phyloP scores from a whole-genome alignment of 2,888 invertebrate genomes.

The Oxyteleia sp. region DNA sequence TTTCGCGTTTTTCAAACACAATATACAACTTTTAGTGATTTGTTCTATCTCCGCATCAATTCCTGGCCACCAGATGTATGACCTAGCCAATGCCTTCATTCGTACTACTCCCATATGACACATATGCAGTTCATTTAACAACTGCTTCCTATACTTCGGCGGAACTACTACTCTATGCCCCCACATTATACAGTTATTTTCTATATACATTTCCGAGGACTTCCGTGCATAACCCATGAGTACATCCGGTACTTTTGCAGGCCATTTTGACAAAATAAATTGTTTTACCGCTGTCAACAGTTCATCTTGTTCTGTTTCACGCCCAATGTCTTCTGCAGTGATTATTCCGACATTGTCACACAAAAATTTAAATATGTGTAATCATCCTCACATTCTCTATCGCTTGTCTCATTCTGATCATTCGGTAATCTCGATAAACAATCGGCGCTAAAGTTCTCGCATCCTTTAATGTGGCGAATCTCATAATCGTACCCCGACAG shows the following conservation, averaged over 20 bases:
- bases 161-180: slow-evolving; percentile 45
- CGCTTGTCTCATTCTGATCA: neutral
- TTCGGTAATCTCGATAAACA: slow-evolving; percentile 15
- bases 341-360: neutral
- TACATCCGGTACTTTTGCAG: no score
- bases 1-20: slow-evolving; percentile 11
- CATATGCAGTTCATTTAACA: slow-evolving; percentile 53
- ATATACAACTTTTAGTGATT: slow-evolving; percentile 35
- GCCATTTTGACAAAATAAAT: neutral
- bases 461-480: slow-evolving; percentile 7
- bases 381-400: neutral
- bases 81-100: slow-evolving; percentile 78
- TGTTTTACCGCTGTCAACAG: neutral
- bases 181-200: slow-evolving; percentile 14
- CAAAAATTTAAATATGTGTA: no score
- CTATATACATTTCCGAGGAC: neutral
- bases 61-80: slow-evolving; percentile 66
- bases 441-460: slow-evolving; percentile 1
- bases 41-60: slow-evolving; percentile 80
- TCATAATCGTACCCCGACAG: slow-evolving; percentile 69
- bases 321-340: neutral
- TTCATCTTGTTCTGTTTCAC: neutral
- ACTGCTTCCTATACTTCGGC: neutral
- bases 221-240: no score
- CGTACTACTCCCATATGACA: slow-evolving; percentile 78